phyloP scores from a whole-genome alignment of 2,113 vertebrate species.

The Planiliza haematocheilus region DNA sequence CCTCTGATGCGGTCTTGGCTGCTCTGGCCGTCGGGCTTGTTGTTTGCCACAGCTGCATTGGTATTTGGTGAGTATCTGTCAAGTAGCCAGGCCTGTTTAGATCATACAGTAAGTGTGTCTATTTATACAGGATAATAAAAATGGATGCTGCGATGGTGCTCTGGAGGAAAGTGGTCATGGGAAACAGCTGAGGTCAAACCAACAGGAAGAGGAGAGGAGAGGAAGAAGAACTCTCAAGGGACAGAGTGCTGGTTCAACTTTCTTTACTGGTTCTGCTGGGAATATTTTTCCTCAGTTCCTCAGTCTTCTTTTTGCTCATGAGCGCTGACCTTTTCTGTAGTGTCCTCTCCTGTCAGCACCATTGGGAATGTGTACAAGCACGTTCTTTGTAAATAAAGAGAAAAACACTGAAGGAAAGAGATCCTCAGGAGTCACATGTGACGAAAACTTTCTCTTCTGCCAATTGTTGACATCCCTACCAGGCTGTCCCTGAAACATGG shows the following conservation, averaged over 20 bases:
- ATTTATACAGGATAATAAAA: conserved; percentile 57
- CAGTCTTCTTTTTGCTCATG: conserved; percentile 12
- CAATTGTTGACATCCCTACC: conserved; percentile 2
- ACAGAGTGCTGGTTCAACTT: conserved; percentile 6
- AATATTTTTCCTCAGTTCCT: conserved; percentile 3
- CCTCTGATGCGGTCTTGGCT: conserved; percentile 39
- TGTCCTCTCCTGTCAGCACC: conserved; percentile 8
- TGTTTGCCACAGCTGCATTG: conserved; percentile 26
- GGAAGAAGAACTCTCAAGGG: conserved; percentile 52
- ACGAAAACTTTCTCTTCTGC: not conserved
- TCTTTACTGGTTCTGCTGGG: conserved; percentile 20
- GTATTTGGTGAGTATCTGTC: conserved; percentile 33
- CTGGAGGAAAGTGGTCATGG: conserved; percentile 72
- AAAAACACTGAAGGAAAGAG: not conserved
- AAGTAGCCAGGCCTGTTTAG: conserved; percentile 41
- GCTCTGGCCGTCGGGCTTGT: conserved; percentile 19
- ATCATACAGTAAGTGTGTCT: conserved; percentile 38
- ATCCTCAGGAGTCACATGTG: not conserved
- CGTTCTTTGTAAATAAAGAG: conserved; percentile 17
- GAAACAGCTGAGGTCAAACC: conserved; percentile 72
- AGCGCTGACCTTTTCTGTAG: conserved; percentile 10
- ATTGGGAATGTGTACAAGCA: conserved; percentile 16
- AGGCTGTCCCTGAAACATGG: not conserved
- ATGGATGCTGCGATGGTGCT: conserved; percentile 30
- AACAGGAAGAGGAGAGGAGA: conserved; percentile 51